A percentile compares a stretch with the other conserved stretches of the same genome.
These are phyloP conservation scores for Chitala chitala DNA, from an alignment of 2,113 vertebrate genomes.

Conservation along the genomic window DNA sequence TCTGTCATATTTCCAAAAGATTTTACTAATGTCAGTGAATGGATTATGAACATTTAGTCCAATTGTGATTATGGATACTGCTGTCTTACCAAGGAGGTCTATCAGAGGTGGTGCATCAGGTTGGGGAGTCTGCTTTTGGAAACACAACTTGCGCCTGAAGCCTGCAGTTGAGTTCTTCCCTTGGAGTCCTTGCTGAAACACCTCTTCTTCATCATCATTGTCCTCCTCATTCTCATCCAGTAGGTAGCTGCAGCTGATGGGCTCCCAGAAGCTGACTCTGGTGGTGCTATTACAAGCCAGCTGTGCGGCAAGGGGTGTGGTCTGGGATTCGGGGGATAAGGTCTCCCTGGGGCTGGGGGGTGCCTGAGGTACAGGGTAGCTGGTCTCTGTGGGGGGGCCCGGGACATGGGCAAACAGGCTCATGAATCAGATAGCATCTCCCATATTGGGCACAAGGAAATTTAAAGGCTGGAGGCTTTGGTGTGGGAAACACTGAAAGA, in stretches of 20 bases:
- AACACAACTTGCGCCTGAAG: constrained; percentile 47
- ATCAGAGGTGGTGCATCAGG: constrained; percentile 56
- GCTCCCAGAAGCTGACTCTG: constrained; percentile 77
- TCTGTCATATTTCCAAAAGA: background rate
- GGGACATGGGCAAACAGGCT: no score
- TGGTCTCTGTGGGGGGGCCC: no score
- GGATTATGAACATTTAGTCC: background rate
- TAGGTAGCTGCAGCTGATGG: constrained; percentile 69
- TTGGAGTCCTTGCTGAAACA: constrained; percentile 43
- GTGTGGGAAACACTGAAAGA: background rate
- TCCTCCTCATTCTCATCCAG: constrained; percentile 45
- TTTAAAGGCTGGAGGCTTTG: no score
- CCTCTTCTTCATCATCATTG: constrained; percentile 30
- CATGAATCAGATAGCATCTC: constrained; percentile 31
- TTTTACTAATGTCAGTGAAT: background rate
- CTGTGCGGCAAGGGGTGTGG: constrained; percentile 28
- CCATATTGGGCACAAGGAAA: constrained; percentile 20
- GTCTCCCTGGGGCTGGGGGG: constrained; percentile 49
- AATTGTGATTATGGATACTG: background rate
- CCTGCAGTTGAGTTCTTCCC: constrained; percentile 50
- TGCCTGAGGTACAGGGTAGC: constrained; percentile 29
- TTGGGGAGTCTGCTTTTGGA: constrained; percentile 34
- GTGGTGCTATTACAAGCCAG: constrained; percentile 43
- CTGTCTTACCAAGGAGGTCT: constrained; percentile 59
- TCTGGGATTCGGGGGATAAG: constrained; percentile 33